Conservation (phyloP, 2,888 invertebrate genomes). For the Bibio marci region DNA sequence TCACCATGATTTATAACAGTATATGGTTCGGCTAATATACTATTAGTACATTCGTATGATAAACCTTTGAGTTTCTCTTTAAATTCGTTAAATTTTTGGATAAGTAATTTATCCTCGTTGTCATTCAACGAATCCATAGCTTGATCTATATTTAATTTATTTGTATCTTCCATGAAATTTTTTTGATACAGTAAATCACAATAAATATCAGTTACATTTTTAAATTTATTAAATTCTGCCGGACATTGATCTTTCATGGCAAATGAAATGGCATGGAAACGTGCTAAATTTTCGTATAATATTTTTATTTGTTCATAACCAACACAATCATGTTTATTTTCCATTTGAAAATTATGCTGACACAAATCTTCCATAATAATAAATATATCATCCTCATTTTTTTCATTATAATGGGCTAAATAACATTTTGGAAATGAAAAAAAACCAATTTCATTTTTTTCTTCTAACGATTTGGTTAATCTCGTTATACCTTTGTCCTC, state of each 20-base stretch:
- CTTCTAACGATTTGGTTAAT: too few species aligned
- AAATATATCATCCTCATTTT: conserved; percentile 5
- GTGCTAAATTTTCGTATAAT: conserved; percentile 5
- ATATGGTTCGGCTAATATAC: conserved; percentile 18
- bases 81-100: too few species aligned
- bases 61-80: too few species aligned
- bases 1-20: conserved; percentile 25
- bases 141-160: too few species aligned
- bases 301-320: conserved; percentile 6
- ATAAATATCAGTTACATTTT: too few species aligned
- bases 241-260: conserved; percentile 20
- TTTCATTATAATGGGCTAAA: conserved; percentile 4
- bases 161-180: too few species aligned
- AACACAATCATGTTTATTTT: conserved; percentile 4
- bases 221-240: conserved; percentile 30
- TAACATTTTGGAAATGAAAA: conserved; percentile 8
- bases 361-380: conserved; percentile 9
- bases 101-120: too few species aligned
- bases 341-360: conserved; percentile 4
- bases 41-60: not conserved
- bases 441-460: conserved; percentile 5
- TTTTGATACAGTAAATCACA: too few species aligned
- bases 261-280: conserved; percentile 9
- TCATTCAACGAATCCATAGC: too few species aligned
- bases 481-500: conserved; percentile 5